Percentiles rank a stretch among this genome's conserved stretches.
phyloP scores from a whole-genome alignment of 2,888 invertebrate genomes.

The Adelognathus sp. region DNA sequence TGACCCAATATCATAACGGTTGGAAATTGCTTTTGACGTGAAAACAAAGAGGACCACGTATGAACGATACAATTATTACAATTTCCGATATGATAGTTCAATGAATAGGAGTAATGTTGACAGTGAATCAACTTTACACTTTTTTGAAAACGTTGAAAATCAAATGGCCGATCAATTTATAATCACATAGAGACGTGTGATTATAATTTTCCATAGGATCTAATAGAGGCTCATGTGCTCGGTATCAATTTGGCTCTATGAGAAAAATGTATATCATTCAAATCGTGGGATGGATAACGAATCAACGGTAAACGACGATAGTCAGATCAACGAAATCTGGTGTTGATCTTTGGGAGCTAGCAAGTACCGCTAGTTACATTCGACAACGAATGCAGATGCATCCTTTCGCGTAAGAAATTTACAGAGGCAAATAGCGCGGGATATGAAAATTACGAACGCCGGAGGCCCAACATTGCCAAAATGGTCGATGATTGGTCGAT shows the following conservation, averaged over 20 bases:
- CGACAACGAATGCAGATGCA: background rate
- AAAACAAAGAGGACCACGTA: no score
- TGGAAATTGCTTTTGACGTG: no score
- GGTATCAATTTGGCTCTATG: background rate
- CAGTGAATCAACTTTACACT: no score
- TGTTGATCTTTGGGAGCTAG: background rate
- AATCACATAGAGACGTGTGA: no score
- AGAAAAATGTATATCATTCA: background rate
- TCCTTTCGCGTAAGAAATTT: background rate
- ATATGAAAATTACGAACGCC: background rate
- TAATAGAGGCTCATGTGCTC: no score
- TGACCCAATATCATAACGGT: no score
- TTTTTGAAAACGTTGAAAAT: no score
- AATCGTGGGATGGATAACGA: background rate
- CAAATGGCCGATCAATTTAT: no score
- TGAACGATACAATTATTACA: no score
- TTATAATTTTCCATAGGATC: no score
- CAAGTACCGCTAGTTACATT: background rate
- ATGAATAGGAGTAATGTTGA: no score
- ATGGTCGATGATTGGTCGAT: conserved; percentile 2
- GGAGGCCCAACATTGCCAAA: conserved; percentile 16
- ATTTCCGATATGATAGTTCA: no score
- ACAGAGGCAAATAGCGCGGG: background rate
- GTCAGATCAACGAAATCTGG: background rate
- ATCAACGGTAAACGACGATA: background rate